Base-by-base conservation (phyloP, 2,888 invertebrate genomes). In the Chloroclysta siterata region DNA sequence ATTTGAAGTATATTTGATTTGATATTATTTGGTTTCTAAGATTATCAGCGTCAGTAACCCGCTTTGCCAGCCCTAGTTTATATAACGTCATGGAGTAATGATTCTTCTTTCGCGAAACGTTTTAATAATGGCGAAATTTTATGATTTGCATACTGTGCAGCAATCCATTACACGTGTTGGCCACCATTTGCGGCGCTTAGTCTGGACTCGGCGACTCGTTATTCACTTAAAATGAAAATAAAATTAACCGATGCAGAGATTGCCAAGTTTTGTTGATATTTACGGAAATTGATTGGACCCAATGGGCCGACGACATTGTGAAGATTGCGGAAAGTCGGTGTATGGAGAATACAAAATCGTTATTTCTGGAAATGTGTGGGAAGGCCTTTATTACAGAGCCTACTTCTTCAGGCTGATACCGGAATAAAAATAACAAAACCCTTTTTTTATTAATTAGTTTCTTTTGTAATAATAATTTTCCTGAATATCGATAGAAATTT, bases 101-200 rank as follows among this genome's bases (percentile, higher is more conserved):
- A 78, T 79, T 77, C 75, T 84, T 83, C 82, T 85, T 86, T 83
- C 79, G 77, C 74, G 71, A 76, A 77, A 82, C 77, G 73, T 85
- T 87, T 85, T 84, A 86, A 86, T 88, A 83, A 84, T 79, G 77
- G 82, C 68, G 74, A 83, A 83, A 85, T 85, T 83, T 75, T 79
- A 74, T 75, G 75, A 85, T 88, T 87, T 87, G 80, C 88, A 88
- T 88, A 86, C 82, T 79, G 77, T 78, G 77, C 72, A 74, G 83
- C 82, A 82, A 86, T 84, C 81, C 79, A 83, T 85, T 85, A 85
- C 79, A 73, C 74, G 71, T 75, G 78, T 75, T 76, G 72, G 75
- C 73, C 68, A 70, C 72, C 69, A 78, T 76, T 77, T 72, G 74
- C 68, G 72, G 67, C 61, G 15, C 52, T 65, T 61, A 61, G 61